Evolutionary conservation across 2,888 invertebrate species (phyloP).

Genomic region (Parnassius mnemosyne): DNA sequence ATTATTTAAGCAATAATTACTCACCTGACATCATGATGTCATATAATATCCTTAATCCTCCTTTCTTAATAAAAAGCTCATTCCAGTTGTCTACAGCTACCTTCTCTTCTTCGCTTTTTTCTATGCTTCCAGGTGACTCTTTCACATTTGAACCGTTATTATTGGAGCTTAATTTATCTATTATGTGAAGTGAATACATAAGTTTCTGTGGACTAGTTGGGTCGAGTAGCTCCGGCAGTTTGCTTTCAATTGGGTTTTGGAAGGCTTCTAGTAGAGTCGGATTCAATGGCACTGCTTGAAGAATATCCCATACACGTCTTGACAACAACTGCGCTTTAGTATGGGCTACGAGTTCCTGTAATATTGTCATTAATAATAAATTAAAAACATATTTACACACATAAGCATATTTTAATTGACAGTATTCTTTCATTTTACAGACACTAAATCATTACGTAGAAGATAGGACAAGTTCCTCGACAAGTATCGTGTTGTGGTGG

Average conservation of each 20-base stretch:
- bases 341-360: constrained; percentile 85
- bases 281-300: constrained; percentile 94
- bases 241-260: constrained; percentile 85
- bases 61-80: constrained; percentile 90
- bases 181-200: constrained; percentile 96
- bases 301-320: constrained; percentile 95
- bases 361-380: constrained; percentile 21
- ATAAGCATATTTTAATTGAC: too few relatives aligned
- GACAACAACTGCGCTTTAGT: constrained; percentile 94
- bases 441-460: too few relatives aligned
- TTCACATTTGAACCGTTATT: constrained; percentile 53
- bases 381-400: too few relatives aligned
- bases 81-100: constrained; percentile 82
- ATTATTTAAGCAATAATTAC: constrained; percentile 1
- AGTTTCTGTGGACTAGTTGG: constrained; percentile 95
- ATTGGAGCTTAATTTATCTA: constrained; percentile 75
- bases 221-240: constrained; percentile 88
- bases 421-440: too few relatives aligned
- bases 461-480: too few relatives aligned
- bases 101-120: constrained; percentile 63
- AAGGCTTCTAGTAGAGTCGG: constrained; percentile 92
- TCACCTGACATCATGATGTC: constrained; percentile 94
- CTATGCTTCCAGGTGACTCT: constrained; percentile 47
- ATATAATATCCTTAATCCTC: constrained; percentile 92
- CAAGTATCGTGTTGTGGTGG: too few relatives aligned